These are phyloP conservation scores for Actenoides hombroni DNA, from an alignment of 2,113 vertebrate species.

Conservation along the genomic window DNA sequence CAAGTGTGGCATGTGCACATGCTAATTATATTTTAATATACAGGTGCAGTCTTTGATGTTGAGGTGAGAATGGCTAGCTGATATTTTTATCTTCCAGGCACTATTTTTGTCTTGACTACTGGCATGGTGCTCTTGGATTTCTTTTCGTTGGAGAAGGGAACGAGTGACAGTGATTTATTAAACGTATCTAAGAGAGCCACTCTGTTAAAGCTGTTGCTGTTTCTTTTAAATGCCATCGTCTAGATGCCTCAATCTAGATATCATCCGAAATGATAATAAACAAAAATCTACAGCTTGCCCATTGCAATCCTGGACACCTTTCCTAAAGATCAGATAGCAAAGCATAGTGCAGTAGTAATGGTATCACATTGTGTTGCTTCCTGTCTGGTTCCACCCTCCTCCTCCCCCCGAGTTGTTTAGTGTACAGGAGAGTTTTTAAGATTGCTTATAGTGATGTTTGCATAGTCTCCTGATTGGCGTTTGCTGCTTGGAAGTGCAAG, in stretches of 20 bases:
- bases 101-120: constrained; percentile 11
- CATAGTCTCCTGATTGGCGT: background rate
- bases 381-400: background rate
- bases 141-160: background rate
- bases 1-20: background rate
- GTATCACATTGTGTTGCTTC: background rate
- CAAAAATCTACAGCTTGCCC: background rate
- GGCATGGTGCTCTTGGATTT: background rate
- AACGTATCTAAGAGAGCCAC: background rate
- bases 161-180: background rate
- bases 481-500: background rate
- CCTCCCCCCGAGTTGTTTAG: background rate
- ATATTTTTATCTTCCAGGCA: constrained; percentile 17
- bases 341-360: background rate
- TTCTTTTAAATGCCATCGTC: background rate
- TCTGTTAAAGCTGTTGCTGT: background rate
- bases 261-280: background rate
- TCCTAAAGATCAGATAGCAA: constrained; percentile 23
- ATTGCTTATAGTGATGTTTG: background rate
- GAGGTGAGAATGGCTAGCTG: background rate
- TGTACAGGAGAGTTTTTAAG: background rate
- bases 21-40: constrained; percentile 8
- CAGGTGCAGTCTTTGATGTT: constrained; percentile 18
- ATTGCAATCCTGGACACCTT: background rate
- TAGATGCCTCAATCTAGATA: background rate